These are phyloP conservation scores for Eristalis intricaria DNA, from an alignment of 2,888 invertebrate genomes.

Conservation along the genomic window DNA sequence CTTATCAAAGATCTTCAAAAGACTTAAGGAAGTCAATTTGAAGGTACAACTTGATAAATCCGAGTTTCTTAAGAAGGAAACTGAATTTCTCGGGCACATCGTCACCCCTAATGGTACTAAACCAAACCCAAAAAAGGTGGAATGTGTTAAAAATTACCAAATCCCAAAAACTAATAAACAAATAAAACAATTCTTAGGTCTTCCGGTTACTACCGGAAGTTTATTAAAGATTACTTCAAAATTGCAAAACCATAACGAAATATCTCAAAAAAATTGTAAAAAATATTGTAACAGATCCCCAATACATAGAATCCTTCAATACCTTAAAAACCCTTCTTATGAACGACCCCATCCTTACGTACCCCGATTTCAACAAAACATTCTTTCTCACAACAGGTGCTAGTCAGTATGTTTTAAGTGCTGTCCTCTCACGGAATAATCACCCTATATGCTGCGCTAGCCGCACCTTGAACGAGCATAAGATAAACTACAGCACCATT, in stretches of 20 bases:
- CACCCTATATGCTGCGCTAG: too few species aligned
- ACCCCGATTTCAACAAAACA: slow-evolving; percentile 66
- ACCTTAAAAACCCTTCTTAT: slow-evolving; percentile 7
- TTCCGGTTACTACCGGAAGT: slow-evolving; percentile 72
- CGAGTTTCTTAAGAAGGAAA: slow-evolving; percentile 21
- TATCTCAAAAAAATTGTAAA: too few species aligned
- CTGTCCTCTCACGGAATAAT: too few species aligned
- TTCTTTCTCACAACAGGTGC: too few species aligned
- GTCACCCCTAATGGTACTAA: slow-evolving; percentile 72
- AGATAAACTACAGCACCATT: too few species aligned
- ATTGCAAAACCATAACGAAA: slow-evolving; percentile 47
- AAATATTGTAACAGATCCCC: too few species aligned
- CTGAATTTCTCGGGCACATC: slow-evolving; percentile 15
- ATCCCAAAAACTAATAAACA: too few species aligned
- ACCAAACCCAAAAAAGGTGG: slow-evolving; percentile 75
- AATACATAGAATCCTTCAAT: too few species aligned
- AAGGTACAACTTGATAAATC: slow-evolving; percentile 24
- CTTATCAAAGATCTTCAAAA: background rate
- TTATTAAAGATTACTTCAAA: slow-evolving; percentile 68
- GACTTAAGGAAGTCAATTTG: slow-evolving; percentile 9
- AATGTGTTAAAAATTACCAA: slow-evolving; percentile 72
- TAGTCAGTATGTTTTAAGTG: too few species aligned
- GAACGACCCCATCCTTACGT: slow-evolving; percentile 18
- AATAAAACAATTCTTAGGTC: too few species aligned
- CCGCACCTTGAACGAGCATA: too few species aligned